Conservation (phyloP, 2,888 invertebrate genomes). For the Drosophila kambysellisi region DNA sequence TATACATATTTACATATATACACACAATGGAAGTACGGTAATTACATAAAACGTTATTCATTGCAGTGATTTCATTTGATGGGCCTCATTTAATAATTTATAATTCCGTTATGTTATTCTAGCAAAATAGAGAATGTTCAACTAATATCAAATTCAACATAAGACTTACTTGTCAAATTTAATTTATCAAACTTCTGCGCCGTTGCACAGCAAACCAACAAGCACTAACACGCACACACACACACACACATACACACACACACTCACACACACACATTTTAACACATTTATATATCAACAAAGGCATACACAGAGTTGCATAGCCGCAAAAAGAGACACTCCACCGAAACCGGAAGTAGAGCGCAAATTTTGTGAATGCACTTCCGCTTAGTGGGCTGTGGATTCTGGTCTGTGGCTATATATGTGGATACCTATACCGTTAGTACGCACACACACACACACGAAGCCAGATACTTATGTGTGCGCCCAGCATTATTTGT, state of each 20-base stretch:
- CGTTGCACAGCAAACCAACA: conserved; percentile 52
- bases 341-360: conserved; percentile 70
- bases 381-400: conserved; percentile 61
- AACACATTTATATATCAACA: not conserved
- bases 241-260: not conserved
- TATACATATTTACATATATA: not conserved
- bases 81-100: conserved; percentile 34
- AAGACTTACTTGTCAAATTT: conserved; percentile 48
- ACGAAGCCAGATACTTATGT: conserved; percentile 9
- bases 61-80: not conserved
- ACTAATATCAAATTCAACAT: conserved; percentile 43
- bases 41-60: not conserved
- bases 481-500: conserved; percentile 24
- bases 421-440: not conserved
- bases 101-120: conserved; percentile 29
- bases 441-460: not conserved
- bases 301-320: not conserved
- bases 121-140: not conserved
- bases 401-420: conserved; percentile 4
- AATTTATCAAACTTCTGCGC: conserved; percentile 75
- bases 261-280: conserved; percentile 15
- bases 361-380: conserved; percentile 76
- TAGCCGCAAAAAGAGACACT: conserved; percentile 50
- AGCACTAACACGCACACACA: not conserved
- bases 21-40: not conserved